phyloP scores from a whole-genome alignment of 2,888 invertebrate genomes.

The Cistogaster globosa region DNA sequence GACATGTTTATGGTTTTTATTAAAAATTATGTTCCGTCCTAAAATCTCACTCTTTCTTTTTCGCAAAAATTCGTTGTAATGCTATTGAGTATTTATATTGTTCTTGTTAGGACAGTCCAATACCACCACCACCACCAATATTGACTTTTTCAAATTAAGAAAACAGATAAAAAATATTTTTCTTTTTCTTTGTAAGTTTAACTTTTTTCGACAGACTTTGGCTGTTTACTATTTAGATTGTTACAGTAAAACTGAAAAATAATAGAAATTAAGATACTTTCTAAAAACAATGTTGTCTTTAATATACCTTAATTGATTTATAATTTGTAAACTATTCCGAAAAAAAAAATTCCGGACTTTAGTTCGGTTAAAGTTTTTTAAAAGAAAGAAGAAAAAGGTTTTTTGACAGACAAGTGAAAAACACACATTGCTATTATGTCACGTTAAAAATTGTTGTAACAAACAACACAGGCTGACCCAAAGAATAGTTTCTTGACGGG shows the following conservation, averaged over 20 bases:
- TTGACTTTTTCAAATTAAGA: conserved; percentile 57
- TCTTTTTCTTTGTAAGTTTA: conserved; percentile 17
- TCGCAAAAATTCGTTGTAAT: conserved; percentile 59
- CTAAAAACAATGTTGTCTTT: not conserved
- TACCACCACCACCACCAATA: conserved; percentile 64
- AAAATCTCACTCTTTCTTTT: conserved; percentile 65
- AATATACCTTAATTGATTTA: conserved; percentile 57
- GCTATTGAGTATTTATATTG: conserved; percentile 53
- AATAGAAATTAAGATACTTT: not conserved
- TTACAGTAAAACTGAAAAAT: conserved; percentile 6
- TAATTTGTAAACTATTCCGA: conserved; percentile 30
- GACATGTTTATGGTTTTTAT: conserved; percentile 75
- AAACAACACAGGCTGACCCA: conserved; percentile 24
- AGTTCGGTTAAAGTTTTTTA: conserved; percentile 52
- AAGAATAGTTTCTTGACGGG: not conserved
- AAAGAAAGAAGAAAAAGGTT: conserved; percentile 57
- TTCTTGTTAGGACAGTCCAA: conserved; percentile 69
- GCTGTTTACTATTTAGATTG: conserved; percentile 13
- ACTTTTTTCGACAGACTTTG: not conserved
- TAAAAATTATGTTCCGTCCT: conserved; percentile 22
- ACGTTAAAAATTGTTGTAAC: not conserved
- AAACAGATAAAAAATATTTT: conserved; percentile 33
- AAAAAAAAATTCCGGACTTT: conserved; percentile 54
- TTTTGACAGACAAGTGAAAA: conserved; percentile 51
- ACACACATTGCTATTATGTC: conserved; percentile 53